Evolutionary conservation across 2,797 vertebrate genomes (phyloP).

Genomic region (Enteromius fasciolatus): DNA sequence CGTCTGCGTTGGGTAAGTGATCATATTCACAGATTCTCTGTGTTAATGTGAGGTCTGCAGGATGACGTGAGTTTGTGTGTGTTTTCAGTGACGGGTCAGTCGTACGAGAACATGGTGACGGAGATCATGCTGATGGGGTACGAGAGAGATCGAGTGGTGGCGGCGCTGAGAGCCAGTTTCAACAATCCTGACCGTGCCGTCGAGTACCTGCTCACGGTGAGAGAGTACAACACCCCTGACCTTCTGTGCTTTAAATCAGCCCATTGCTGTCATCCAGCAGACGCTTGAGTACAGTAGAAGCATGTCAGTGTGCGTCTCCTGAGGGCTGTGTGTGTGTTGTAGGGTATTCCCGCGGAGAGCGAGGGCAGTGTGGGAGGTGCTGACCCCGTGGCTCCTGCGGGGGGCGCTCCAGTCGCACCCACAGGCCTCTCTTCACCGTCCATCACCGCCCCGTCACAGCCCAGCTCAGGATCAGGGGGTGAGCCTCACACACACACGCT

Average conservation of each 20-base stretch:
- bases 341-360: slow-evolving; percentile 90
- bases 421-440: slow-evolving; percentile 61
- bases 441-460: slow-evolving; percentile 66
- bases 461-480: slow-evolving; percentile 81
- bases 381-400: slow-evolving; percentile 74
- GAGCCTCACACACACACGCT: slow-evolving; percentile 55
- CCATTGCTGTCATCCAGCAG: background rate
- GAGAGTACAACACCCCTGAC: background rate
- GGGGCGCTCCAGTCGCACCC: slow-evolving; percentile 64
- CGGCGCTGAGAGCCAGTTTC: slow-evolving; percentile 93
- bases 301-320: no score
- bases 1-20: slow-evolving; percentile 89
- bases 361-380: slow-evolving; percentile 77
- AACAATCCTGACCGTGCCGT: slow-evolving; percentile 98
- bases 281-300: no score
- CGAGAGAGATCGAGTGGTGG: slow-evolving; percentile 91
- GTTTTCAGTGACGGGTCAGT: slow-evolving; percentile 89
- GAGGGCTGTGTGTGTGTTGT: slow-evolving; percentile 40
- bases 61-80: background rate
- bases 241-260: background rate
- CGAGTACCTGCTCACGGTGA: slow-evolving; percentile 94
- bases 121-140: slow-evolving; percentile 99
- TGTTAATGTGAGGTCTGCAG: background rate
- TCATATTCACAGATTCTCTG: background rate
- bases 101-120: slow-evolving; percentile 96